These are phyloP conservation scores for Thecophora atra DNA, from an alignment of 2,888 invertebrate genomes.

Conservation along the genomic window DNA sequence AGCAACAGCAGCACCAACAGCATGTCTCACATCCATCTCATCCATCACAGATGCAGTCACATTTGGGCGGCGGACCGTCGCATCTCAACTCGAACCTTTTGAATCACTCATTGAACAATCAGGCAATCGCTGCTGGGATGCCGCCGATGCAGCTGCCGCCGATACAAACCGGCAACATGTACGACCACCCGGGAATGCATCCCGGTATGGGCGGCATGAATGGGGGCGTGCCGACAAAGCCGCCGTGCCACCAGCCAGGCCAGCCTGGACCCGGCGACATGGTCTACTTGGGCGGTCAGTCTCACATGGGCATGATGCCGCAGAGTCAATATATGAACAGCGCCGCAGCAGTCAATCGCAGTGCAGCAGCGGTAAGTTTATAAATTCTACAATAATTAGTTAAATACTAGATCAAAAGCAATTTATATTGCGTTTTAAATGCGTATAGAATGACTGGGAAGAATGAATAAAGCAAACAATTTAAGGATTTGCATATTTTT, in stretches of 20 bases:
- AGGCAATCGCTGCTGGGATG: constrained; percentile 56
- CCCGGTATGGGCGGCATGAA: constrained; percentile 53
- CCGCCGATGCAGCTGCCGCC: constrained; percentile 61
- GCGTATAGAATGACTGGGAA: no score
- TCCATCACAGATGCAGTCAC: constrained; percentile 69
- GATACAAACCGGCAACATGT: constrained; percentile 61
- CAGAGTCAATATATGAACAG: constrained; percentile 66
- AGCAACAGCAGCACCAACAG: constrained; percentile 69
- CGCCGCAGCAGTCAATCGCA: constrained; percentile 59
- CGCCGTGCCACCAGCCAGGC: constrained; percentile 47
- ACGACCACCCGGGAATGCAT: constrained; percentile 63
- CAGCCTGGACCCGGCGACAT: constrained; percentile 60
- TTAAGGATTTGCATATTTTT: no score
- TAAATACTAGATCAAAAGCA: no score
- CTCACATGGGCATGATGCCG: constrained; percentile 62
- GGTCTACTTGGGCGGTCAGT: constrained; percentile 64
- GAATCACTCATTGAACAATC: constrained; percentile 64
- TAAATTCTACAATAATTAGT: no score
- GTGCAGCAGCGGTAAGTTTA: constrained; percentile 64
- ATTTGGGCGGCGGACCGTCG: constrained; percentile 50
- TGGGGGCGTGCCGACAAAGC: constrained; percentile 58
- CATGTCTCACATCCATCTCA: constrained; percentile 67
- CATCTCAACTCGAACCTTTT: constrained; percentile 63
- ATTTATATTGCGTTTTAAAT: no score
- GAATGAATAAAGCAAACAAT: no score